These are phyloP conservation scores for Monoplex corrugatus DNA, from an alignment of 2,888 invertebrate species.

Conservation along the genomic window DNA sequence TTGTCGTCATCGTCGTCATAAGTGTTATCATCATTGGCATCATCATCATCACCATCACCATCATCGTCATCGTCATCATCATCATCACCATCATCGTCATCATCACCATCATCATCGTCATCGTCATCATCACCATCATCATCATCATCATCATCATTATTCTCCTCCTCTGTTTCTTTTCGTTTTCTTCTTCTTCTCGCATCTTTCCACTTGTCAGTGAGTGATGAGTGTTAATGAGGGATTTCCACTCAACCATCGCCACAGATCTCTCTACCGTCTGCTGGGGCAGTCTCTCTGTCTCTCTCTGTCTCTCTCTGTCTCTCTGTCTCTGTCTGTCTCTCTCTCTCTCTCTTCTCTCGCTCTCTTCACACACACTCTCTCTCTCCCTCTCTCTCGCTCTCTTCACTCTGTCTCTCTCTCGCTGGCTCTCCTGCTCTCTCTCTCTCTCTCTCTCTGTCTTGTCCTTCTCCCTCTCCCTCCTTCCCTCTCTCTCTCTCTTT, in stretches of 20 bases:
- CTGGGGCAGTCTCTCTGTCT: no score
- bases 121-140: no score
- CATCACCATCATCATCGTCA: neutral
- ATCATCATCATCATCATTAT: no score
- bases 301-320: neutral
- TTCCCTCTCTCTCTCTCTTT: neutral
- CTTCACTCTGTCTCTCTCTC: neutral
- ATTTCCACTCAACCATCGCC: neutral
- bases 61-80: no score
- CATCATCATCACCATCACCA: no score
- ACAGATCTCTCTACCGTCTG: no score
- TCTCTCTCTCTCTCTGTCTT: constrained; percentile 10
- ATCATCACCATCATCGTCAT: neutral
- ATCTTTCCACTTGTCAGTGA: no score
- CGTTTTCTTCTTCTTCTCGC: neutral
- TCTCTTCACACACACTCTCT: neutral
- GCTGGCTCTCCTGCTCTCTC: neutral
- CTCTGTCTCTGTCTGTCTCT: neutral
- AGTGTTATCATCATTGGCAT: no score
- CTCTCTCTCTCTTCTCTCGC: neutral
- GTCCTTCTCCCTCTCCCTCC: neutral
- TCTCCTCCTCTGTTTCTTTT: no score
- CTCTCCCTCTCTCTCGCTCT: neutral
- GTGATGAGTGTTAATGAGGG: no score
- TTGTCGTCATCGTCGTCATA: no score